Evolutionary conservation across 2,888 invertebrate species (phyloP), one percentile per base, ranked within the genome.

Genomic region (Callyntrura sp.): DNA sequence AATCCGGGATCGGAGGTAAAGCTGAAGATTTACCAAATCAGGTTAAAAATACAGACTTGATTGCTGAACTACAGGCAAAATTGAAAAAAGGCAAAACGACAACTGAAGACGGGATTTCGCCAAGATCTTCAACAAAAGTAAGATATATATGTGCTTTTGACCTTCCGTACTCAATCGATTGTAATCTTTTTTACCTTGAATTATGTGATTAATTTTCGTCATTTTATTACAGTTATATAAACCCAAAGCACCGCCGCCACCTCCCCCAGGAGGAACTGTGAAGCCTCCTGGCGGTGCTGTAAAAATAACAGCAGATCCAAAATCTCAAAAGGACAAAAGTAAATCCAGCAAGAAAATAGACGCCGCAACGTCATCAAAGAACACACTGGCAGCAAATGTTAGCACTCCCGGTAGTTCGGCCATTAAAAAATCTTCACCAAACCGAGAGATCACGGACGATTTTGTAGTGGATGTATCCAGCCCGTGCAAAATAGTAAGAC

Each of bases 201-300:
- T n/a, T n/a, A 23, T 55, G 73, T 25, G 51, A 78, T 79, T 78
- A 70, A 20, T 48, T 14, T 65, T 48, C 43, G 57, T 73, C 9
- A 25, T 51, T 84, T 11, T 11, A 20, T 45, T 51, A 8, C 45
- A 93, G 92, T 55, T 93, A 9, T 87, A 85, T 25, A 93, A 93
- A 78, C 93, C 93, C 8, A 92, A 92, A 35, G 93, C 93, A 57
- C 93, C 93, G 0, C 93, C 93, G 12, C 93, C 93, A n/a, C 93
- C 93, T 14, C 93, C 93, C 12, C 93, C 93, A 17, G 73, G 79
- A 14, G 79, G 45, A 51, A 35, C 35, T 35, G 25, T 55, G 5
- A 83, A 83, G 79, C 25, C 65, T 45, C 90, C 91, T 11, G 91
- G 91, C 3, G 83, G 85, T 17, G 91, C 91, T 43, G 90, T 88